A percentile compares a stretch with the other conserved stretches of the same genome.
These are phyloP conservation scores for Microtus richardsoni DNA, from an alignment of 2,113 vertebrate species.

Conservation along the genomic window DNA sequence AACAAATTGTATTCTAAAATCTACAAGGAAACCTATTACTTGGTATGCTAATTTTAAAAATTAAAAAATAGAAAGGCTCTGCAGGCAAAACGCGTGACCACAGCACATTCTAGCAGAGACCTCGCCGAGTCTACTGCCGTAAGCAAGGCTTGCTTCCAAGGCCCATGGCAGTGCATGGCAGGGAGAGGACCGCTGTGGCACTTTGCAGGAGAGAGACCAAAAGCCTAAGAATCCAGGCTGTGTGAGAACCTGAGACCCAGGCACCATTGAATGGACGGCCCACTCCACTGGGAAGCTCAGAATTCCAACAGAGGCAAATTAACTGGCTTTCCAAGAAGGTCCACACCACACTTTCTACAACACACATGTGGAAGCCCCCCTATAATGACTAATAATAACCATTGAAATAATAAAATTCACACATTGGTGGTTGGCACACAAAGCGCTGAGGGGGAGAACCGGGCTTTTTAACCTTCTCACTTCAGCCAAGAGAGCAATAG, in stretches of 20 bases:
- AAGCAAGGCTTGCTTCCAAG: not conserved
- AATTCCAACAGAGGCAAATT: not conserved
- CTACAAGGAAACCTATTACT: not conserved
- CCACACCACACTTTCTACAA: rapidly evolving
- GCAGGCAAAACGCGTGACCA: not conserved
- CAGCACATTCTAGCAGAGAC: not conserved
- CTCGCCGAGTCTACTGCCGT: rapidly evolving
- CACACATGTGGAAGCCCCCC: rapidly evolving
- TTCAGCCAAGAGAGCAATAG: rapidly evolving
- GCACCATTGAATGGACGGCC: rapidly evolving
- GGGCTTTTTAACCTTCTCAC: too few species aligned
- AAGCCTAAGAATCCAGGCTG: rapidly evolving
- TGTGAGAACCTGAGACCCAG: rapidly evolving
- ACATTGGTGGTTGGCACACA: rapidly evolving
- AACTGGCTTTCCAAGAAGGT: not conserved
- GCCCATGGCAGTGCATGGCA: not conserved
- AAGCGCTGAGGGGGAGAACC: rapidly evolving
- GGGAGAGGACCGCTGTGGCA: not conserved
- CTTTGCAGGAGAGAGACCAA: not conserved
- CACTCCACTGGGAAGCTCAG: not conserved
- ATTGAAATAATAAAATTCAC: not conserved
- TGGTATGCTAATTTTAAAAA: not conserved
- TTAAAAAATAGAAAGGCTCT: not conserved
- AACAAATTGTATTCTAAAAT: not conserved
- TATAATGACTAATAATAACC: not conserved